These are phyloP conservation scores for Aulostomus chinensis DNA, from an alignment of 2,797 vertebrate species.

Conservation along the genomic window DNA sequence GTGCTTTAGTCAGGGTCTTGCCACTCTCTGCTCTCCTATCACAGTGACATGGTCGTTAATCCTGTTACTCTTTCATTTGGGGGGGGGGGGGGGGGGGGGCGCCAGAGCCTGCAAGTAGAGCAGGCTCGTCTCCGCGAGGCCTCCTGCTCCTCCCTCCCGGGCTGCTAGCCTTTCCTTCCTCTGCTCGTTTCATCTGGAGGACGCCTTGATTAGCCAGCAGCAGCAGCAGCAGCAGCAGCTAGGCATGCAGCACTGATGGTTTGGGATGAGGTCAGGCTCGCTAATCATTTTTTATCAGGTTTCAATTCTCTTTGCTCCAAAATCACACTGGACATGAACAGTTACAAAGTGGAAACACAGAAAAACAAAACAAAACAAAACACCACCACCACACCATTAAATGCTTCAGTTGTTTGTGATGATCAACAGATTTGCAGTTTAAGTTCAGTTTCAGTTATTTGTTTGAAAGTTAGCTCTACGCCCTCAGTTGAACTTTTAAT, in stretches of 20 bases:
- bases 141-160: conserved; percentile 43
- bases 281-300: conserved; percentile 1
- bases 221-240: conserved; percentile 19
- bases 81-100: conserved; percentile 43
- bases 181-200: conserved; percentile 45
- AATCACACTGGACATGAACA: conserved; percentile 13
- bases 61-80: conserved; percentile 68
- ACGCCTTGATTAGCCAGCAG: conserved; percentile 44
- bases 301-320: conserved; percentile 18
- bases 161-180: conserved; percentile 52
- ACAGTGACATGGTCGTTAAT: conserved; percentile 71
- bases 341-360: conserved; percentile 3
- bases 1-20: conserved; percentile 53
- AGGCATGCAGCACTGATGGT: conserved; percentile 16
- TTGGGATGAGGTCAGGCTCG: conserved; percentile 23
- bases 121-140: conserved; percentile 35
- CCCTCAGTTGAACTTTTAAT: conserved; percentile 56
- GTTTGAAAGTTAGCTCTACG: conserved; percentile 29
- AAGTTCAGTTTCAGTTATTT: conserved; percentile 14
- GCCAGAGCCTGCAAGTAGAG: conserved; percentile 41
- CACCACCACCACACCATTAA: no score
- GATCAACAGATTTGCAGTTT: background rate
- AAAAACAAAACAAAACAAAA: no score
- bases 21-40: conserved; percentile 61
- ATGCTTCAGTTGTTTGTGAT: no score